A percentile compares a stretch with the other conserved stretches of the same genome.
These are phyloP conservation scores for Notarius quadriscutis DNA, from an alignment of 2,113 vertebrate genomes.

Conservation along the genomic window DNA sequence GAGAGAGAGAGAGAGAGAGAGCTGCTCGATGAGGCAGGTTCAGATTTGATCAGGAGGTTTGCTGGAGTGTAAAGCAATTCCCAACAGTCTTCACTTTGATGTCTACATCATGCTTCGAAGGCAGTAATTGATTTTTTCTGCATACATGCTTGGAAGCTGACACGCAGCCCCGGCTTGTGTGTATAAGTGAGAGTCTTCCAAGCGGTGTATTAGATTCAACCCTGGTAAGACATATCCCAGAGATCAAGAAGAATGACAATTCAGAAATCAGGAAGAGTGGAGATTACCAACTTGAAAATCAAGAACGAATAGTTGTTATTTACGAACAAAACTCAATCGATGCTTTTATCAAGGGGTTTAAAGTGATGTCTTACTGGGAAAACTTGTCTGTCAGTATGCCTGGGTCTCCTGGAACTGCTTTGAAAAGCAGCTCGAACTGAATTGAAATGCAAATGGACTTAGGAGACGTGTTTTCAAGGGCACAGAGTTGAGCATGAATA, in stretches of 20 bases:
- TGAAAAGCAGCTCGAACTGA: not conserved
- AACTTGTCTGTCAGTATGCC: not conserved
- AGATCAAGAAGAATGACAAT: not conserved
- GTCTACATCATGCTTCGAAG: conserved; percentile 28
- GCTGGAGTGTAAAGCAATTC: conserved; percentile 22
- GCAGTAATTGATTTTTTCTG: conserved; percentile 18
- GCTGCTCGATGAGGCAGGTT: not conserved
- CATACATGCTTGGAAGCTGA: not conserved
- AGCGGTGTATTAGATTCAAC: not conserved
- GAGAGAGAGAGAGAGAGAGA: not conserved
- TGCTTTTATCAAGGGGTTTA: not conserved
- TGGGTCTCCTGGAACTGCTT: not conserved
- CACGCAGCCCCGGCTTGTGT: not conserved
- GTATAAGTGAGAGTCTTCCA: not conserved
- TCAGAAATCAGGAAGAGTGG: not conserved
- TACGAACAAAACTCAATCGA: not conserved
- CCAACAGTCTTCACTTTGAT: conserved; percentile 29
- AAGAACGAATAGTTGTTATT: not conserved
- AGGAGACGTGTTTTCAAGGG: not conserved
- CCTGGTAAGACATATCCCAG: not conserved
- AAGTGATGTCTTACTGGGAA: not conserved
- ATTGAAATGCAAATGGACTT: not conserved
- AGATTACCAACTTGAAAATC: conserved; percentile 15
- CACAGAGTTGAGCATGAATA: not conserved
- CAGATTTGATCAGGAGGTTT: not conserved